Conservation (phyloP, 2,888 invertebrate species). For the Cryptophagus acutangulus region DNA sequence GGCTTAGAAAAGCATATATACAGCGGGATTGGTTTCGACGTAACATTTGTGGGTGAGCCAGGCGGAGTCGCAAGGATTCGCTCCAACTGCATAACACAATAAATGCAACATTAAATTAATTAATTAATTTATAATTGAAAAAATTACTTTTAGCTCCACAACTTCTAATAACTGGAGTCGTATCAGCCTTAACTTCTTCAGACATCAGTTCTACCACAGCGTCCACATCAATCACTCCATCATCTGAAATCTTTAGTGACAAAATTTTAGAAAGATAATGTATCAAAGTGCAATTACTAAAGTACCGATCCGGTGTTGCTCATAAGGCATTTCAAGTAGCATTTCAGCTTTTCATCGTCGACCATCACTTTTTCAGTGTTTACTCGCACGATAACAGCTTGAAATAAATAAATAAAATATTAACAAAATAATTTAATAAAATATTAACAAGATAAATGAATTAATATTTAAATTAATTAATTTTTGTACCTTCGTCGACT, state of each 20-base stretch:
- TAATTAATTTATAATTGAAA: background rate
- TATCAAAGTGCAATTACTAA: slow-evolving; percentile 7
- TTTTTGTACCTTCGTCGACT: slow-evolving; percentile 39
- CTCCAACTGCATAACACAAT: slow-evolving; percentile 29
- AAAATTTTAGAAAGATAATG: background rate
- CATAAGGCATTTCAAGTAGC: slow-evolving; percentile 43
- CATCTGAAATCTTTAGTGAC: slow-evolving; percentile 35
- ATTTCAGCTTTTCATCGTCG: slow-evolving; percentile 41
- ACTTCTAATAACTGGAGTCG: slow-evolving; percentile 35
- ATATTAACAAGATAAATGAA: background rate
- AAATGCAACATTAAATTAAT: background rate
- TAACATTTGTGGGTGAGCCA: slow-evolving; percentile 42
- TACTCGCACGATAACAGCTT: slow-evolving; percentile 35
- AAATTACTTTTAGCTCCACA: slow-evolving; percentile 43
- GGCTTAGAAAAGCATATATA: too few species aligned
- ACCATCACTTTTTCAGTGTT: too few species aligned
- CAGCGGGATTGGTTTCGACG: too few species aligned
- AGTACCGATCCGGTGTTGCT: slow-evolving; percentile 39
- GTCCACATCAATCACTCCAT: slow-evolving; percentile 44
- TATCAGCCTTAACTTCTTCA: slow-evolving; percentile 35
- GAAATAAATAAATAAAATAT: background rate
- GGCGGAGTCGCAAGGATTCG: slow-evolving; percentile 38
- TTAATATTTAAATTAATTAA: background rate
- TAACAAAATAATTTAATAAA: background rate
- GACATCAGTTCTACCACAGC: slow-evolving; percentile 44